Evolutionary conservation across 2,888 invertebrate species (phyloP).

Genomic region (Aleiodes leptofemur): DNA sequence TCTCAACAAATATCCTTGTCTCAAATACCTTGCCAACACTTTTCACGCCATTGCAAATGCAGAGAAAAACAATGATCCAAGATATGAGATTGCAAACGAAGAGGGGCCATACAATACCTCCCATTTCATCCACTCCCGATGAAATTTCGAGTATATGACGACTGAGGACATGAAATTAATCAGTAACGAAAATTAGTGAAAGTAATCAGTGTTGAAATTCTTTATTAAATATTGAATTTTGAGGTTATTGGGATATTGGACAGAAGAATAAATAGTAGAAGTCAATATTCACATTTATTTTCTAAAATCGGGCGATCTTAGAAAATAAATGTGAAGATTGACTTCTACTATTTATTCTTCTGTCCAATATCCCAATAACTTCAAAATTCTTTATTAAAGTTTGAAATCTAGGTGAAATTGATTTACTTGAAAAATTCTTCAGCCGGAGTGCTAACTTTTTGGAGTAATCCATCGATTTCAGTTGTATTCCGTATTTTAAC

Average conservation of each 20-base stretch:
- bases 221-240: too few species aligned
- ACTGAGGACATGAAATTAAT: conserved; percentile 75
- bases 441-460: conserved; percentile 81
- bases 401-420: not conserved
- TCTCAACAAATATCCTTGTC: too few species aligned
- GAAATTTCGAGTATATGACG: conserved; percentile 87
- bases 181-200: too few species aligned
- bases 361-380: too few species aligned
- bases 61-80: conserved; percentile 89
- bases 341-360: too few species aligned
- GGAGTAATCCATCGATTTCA: conserved; percentile 66
- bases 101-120: conserved; percentile 88
- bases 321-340: too few species aligned
- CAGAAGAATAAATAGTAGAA: too few species aligned
- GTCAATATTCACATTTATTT: too few species aligned
- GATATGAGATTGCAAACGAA: conserved; percentile 84
- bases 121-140: conserved; percentile 83
- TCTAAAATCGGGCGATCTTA: too few species aligned
- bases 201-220: not conserved
- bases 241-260: too few species aligned
- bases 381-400: not conserved
- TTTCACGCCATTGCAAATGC: conserved; percentile 91
- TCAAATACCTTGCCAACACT: conserved; percentile 86
- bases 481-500: conserved; percentile 65
- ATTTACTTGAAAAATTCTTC: conserved; percentile 91